phyloP scores from a whole-genome alignment of 1,140 invertebrate species.

The Leptopilina clavipes region DNA sequence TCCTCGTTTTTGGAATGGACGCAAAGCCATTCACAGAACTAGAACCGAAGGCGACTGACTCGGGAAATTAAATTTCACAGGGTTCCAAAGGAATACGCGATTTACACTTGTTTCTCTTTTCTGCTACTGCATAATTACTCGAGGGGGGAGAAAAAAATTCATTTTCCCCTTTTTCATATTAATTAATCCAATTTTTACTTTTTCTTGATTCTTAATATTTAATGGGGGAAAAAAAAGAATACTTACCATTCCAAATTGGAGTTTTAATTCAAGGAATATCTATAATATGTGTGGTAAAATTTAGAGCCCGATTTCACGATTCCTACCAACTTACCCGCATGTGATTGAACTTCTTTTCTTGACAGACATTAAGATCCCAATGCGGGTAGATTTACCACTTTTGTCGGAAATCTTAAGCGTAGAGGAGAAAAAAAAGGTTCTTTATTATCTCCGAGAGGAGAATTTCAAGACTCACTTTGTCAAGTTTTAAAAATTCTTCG shows the following conservation, averaged over 20 bases:
- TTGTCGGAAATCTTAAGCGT: neutral
- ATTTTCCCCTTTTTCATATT: neutral
- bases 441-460: neutral
- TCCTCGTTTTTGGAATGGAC: conserved; percentile 59
- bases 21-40: conserved; percentile 42
- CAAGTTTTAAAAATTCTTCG: no score
- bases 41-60: conserved; percentile 64
- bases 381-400: conserved; percentile 50
- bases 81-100: conserved; percentile 58
- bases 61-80: conserved; percentile 74
- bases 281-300: no score
- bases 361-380: conserved; percentile 52
- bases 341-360: conserved; percentile 46
- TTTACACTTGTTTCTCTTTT: conserved; percentile 12
- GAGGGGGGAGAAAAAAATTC: neutral
- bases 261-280: no score
- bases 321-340: conserved; percentile 51
- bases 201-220: neutral
- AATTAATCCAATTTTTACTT: neutral
- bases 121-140: conserved; percentile 9
- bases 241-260: no score
- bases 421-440: neutral
- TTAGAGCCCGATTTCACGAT: conserved; percentile 7
- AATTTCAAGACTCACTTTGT: neutral
- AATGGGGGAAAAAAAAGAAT: no score